Percentiles rank a stretch among this genome's conserved stretches.
phyloP scores from a whole-genome alignment of 2,113 vertebrate species.

The Macaca fascicularis region T2T-MFA8v1.1 NC_088375.1:3855001-3855500 shows the following conservation, averaged over 20 bases:
- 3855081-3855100: too few relatives aligned
- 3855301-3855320: neutral
- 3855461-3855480: neutral
- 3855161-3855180: neutral
- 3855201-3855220: neutral
- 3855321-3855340: neutral
- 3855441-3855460: neutral
- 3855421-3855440: neutral
- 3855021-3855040: too few relatives aligned
- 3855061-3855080: too few relatives aligned
- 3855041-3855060: too few relatives aligned
- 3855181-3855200: neutral
- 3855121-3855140: too few relatives aligned
- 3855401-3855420: neutral
- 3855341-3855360: neutral
- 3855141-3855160: too few relatives aligned
- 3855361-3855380: neutral
- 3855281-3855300: neutral
- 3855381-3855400: neutral
- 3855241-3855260: neutral
- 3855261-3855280: neutral
- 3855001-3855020: too few relatives aligned
- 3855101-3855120: too few relatives aligned
- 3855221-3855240: neutral
- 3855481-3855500: neutral